These are phyloP conservation scores for Valencia hispanica DNA, from an alignment of 2,797 vertebrate genomes.

Conservation along the genomic window DNA sequence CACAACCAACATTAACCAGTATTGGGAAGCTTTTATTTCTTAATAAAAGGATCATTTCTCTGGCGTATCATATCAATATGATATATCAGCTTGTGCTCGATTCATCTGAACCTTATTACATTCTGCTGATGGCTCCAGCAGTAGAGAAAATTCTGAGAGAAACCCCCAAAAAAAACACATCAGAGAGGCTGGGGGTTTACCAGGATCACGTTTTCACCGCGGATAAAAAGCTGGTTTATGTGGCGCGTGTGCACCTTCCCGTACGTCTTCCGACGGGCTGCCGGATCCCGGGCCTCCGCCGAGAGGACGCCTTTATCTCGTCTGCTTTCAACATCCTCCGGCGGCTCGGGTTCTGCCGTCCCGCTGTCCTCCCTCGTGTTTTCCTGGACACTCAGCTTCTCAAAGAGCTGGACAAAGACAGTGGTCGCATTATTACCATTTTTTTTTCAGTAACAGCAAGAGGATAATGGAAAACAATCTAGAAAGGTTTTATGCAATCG, in stretches of 20 bases:
- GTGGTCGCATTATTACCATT: not conserved
- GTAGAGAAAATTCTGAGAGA: too few species aligned
- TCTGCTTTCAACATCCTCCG: not conserved
- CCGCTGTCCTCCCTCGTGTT: slow-evolving; percentile 20
- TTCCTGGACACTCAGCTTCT: slow-evolving; percentile 90
- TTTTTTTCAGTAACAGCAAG: not conserved
- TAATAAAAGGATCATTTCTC: slow-evolving; percentile 25
- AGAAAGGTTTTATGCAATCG: not conserved
- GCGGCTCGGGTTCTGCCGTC: slow-evolving; percentile 11
- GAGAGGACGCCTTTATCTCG: slow-evolving; percentile 13
- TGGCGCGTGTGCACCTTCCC: slow-evolving; percentile 92
- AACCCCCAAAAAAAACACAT: slow-evolving; percentile 1
- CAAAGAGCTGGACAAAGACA: slow-evolving; percentile 85
- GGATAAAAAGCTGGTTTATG: slow-evolving; percentile 96
- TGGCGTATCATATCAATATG: slow-evolving; percentile 78
- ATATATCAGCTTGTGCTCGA: slow-evolving; percentile 59
- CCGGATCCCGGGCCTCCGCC: not conserved
- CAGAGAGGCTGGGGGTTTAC: slow-evolving; percentile 89
- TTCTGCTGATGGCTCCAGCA: slow-evolving; percentile 1
- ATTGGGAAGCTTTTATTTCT: slow-evolving; percentile 54
- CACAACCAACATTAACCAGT: slow-evolving; percentile 15
- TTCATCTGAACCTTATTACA: slow-evolving; percentile 43
- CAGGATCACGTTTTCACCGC: slow-evolving; percentile 94
- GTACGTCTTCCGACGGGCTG: slow-evolving; percentile 70
- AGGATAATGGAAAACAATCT: not conserved